These are phyloP conservation scores for Anoncus sp. DNA, from an alignment of 2,888 invertebrate species.

Conservation along the genomic window DNA sequence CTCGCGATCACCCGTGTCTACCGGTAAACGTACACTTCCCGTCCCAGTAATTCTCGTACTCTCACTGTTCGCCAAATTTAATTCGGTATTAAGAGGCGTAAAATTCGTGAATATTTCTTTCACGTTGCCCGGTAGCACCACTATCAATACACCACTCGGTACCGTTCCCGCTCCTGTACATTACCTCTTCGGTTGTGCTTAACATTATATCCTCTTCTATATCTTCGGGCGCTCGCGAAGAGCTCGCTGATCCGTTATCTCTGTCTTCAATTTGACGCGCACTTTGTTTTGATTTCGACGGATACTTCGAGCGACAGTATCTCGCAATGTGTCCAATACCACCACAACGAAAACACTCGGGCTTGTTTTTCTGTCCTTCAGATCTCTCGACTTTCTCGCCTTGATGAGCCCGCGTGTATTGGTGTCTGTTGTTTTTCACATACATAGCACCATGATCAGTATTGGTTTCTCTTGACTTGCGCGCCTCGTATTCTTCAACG, in stretches of 20 bases:
- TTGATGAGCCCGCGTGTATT: constrained; percentile 8
- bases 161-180: constrained; percentile 1
- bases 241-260: background rate
- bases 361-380: constrained; percentile 18
- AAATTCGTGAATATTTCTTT: too few species aligned
- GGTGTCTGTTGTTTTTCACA: constrained; percentile 16
- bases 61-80: too few species aligned
- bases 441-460: constrained; percentile 37
- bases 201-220: constrained; percentile 2
- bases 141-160: constrained; percentile 43
- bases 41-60: too few species aligned
- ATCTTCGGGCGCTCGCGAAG: background rate
- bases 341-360: constrained; percentile 37
- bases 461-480: constrained; percentile 5
- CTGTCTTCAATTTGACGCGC: constrained; percentile 25
- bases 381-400: constrained; percentile 7
- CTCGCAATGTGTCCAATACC: constrained; percentile 36
- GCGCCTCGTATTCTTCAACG: constrained; percentile 9
- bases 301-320: constrained; percentile 32
- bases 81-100: too few species aligned
- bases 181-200: constrained; percentile 39
- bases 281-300: constrained; percentile 27
- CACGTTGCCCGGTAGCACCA: too few species aligned
- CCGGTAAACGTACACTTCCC: too few species aligned
- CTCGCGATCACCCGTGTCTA: too few species aligned